Evolutionary conservation across 2,888 invertebrate species (phyloP).

Genomic region (Meta bourneti): DNA sequence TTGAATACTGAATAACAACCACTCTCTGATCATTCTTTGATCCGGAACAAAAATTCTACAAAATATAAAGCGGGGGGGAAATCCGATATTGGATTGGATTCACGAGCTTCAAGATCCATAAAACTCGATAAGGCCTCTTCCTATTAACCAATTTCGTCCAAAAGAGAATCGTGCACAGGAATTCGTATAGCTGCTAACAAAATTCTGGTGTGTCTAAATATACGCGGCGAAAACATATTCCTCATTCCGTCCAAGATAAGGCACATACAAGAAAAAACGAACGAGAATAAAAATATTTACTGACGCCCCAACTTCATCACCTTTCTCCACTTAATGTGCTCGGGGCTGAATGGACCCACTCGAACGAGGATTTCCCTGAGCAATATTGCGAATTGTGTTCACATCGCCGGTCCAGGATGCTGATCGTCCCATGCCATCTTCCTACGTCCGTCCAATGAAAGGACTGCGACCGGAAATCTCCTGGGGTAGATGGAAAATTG

Average conservation of each 20-base stretch:
- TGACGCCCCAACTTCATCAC: slow-evolving; percentile 1
- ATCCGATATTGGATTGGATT: no score
- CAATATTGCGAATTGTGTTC: slow-evolving; percentile 46
- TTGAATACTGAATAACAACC: no score
- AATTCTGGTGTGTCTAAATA: not conserved
- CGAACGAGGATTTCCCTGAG: not conserved
- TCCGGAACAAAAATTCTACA: no score
- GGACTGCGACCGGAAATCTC: not conserved
- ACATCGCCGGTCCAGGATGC: slow-evolving; percentile 22
- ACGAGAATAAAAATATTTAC: slow-evolving; percentile 25
- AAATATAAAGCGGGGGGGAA: no score
- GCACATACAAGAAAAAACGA: not conserved
- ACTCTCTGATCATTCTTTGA: no score
- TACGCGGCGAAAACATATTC: not conserved
- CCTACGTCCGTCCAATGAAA: slow-evolving; percentile 35
- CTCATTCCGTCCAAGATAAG: not conserved
- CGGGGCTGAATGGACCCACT: slow-evolving; percentile 4
- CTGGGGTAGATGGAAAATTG: slow-evolving; percentile 31
- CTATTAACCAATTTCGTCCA: no score
- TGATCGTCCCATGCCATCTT: not conserved
- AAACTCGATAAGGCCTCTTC: no score
- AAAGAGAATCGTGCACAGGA: no score
- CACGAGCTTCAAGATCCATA: no score
- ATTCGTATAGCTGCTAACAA: no score
- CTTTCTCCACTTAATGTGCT: not conserved